Percentiles rank a stretch among this genome's conserved stretches.
phyloP scores from a whole-genome alignment of 2,797 vertebrate genomes.

The Ceryle rudis region DNA sequence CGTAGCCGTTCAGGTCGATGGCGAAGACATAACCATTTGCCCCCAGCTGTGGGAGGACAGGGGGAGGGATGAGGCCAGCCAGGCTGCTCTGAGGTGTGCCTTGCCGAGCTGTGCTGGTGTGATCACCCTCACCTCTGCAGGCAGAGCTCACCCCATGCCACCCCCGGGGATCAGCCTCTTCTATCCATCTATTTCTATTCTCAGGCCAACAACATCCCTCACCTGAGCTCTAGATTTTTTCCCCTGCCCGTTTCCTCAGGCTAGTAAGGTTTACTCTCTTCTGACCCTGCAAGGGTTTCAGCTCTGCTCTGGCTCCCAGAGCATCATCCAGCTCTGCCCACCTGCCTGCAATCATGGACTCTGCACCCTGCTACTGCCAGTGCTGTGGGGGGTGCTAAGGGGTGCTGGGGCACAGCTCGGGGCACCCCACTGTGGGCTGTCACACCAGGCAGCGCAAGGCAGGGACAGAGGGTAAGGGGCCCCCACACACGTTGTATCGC shows the following conservation, averaged over 20 bases:
- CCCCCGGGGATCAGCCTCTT: neutral
- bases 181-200: neutral
- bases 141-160: accelerated
- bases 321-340: neutral
- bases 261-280: neutral
- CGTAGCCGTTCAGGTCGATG: conserved; percentile 95
- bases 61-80: neutral
- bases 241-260: neutral
- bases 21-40: conserved; percentile 96
- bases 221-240: neutral
- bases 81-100: accelerated
- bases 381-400: neutral
- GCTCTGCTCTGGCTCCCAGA: neutral
- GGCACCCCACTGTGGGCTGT: neutral
- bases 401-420: neutral
- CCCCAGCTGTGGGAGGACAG: conserved; percentile 80
- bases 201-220: neutral
- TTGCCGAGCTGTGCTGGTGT: accelerated
- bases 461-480: neutral
- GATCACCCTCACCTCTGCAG: neutral
- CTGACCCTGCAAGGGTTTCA: neutral
- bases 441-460: neutral
- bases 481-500: conserved; percentile 88
- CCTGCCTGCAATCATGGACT: neutral
- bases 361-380: neutral